Evolutionary conservation across 2,113 vertebrate species (phyloP), one percentile per base, ranked within the genome.

Genomic region (Paraplagusia blochii): DNA sequence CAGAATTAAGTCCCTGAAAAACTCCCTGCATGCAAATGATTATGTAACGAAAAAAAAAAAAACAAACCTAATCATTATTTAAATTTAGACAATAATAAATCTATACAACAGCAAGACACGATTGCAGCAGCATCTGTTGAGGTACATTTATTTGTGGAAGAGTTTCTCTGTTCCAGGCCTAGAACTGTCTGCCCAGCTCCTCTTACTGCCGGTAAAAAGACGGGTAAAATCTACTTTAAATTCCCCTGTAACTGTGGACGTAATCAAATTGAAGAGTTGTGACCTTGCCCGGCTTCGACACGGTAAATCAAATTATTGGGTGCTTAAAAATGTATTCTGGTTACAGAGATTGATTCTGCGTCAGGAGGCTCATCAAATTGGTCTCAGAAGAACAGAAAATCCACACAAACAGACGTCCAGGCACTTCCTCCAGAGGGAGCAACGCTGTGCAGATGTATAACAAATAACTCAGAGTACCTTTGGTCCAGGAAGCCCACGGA

Each of bases 401-500:
- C 48, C 22, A 29, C 22, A 29, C 22, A 29, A 2, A 29, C 22
- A 29, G 2, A 29, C 22, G 6, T 2, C 2, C 3, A 29, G 22
- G 22, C 35, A 29, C 39, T 29, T 29, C 40, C 55, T 58, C 48
- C 42, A 19, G 38, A 52, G 56, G 61, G 56, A 59, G 58, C 14
- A 53, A 51, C 62, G 52, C 47, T 9, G 22, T 7, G 38, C 13
- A 52, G 57, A 69, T 47, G 22, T 29, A 39, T 64, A 75, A 63
- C 69, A 79, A 79, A 72, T 65, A 65, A 59, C 22, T 66, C 64
- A 71, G 53, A 70, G 63, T 67, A 69, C 66, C 56, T 38, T 18
- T 62, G 63, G 58, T 69, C 77, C 61, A 46, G 51, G 40, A 58
- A 60, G 58, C 51, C 19, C 57, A 42, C n/a, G 11, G 62, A 66